Conservation (phyloP, 2,888 invertebrate genomes). For the Aleiodes alternator region DNA sequence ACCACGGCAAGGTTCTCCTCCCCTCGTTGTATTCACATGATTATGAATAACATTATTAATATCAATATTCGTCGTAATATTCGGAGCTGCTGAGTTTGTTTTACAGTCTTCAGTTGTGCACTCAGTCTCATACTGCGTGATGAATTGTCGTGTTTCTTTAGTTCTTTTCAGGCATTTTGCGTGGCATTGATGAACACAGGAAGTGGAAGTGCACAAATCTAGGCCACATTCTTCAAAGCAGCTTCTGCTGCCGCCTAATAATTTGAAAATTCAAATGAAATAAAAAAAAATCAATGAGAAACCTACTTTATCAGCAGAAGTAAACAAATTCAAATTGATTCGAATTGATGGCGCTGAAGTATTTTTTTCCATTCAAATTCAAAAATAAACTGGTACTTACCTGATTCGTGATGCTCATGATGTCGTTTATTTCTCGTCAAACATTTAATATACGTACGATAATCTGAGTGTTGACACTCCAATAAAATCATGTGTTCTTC, state of each 20-base stretch:
- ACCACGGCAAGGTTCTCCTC: not conserved
- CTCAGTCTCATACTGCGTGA: conserved; percentile 64
- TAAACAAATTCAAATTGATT: not conserved
- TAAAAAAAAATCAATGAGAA: not conserved
- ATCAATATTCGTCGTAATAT: conserved; percentile 67
- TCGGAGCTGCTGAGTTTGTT: conserved; percentile 48
- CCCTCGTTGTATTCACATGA: conserved; percentile 43
- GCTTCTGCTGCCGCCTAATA: conserved; percentile 43
- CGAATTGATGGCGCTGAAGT: conserved; percentile 20
- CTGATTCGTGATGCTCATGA: conserved; percentile 52
- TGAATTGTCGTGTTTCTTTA: conserved; percentile 63
- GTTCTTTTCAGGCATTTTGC: conserved; percentile 62
- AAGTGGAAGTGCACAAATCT: conserved; percentile 57
- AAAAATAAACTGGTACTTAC: conserved; percentile 40
- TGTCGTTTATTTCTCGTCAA: conserved; percentile 69
- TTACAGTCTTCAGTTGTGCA: conserved; percentile 57
- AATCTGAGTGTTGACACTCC: conserved; percentile 67
- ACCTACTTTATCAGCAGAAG: conserved; percentile 28
- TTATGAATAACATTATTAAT: conserved; percentile 59
- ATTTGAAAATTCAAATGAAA: not conserved
- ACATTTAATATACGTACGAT: conserved; percentile 69
- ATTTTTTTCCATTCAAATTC: not conserved
- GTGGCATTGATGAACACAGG: conserved; percentile 65
- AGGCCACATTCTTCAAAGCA: conserved; percentile 61
- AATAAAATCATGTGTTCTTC: conserved; percentile 58